Conservation (phyloP, 1,140 invertebrate genomes). For the Caerostris darwini region DNA sequence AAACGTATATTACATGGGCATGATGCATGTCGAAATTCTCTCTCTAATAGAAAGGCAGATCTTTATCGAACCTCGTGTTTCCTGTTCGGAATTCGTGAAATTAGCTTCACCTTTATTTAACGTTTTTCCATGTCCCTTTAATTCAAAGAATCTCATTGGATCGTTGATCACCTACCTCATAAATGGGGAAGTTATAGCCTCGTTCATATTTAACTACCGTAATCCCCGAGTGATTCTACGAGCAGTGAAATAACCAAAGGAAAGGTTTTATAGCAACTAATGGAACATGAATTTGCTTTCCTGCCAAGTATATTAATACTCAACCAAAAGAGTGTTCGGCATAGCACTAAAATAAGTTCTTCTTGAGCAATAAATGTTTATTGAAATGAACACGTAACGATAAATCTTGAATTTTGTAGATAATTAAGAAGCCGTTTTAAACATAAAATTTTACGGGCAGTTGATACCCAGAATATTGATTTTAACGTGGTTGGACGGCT, state of each 20-base stretch:
- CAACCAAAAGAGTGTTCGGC: not conserved
- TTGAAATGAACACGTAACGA: conserved; percentile 68
- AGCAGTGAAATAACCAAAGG: conserved; percentile 47
- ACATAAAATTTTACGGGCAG: conserved; percentile 58
- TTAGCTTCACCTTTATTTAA: conserved; percentile 41
- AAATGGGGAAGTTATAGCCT: conserved; percentile 57
- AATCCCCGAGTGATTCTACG: conserved; percentile 47
- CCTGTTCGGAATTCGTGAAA: not conserved
- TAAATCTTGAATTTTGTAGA: conserved; percentile 55
- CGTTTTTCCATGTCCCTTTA: conserved; percentile 7
- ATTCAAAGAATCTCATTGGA: conserved; percentile 21
- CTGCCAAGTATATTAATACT: conserved; percentile 62
- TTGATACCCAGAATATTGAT: conserved; percentile 55
- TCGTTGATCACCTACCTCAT: conserved; percentile 58
- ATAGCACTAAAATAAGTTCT: conserved; percentile 34
- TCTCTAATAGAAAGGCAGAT: not conserved
- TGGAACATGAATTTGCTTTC: conserved; percentile 73
- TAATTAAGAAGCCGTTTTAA: conserved; percentile 62
- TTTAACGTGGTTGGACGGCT: conserved; percentile 13
- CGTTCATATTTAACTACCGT: conserved; percentile 66
- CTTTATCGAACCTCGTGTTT: conserved; percentile 1
- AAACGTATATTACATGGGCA: not conserved
- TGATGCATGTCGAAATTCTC: not conserved
- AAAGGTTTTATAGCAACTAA: conserved; percentile 75
- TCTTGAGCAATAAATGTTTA: conserved; percentile 58